phyloP scores from a whole-genome alignment of 2,888 invertebrate genomes.

The Pharmacophagus antenor region DNA sequence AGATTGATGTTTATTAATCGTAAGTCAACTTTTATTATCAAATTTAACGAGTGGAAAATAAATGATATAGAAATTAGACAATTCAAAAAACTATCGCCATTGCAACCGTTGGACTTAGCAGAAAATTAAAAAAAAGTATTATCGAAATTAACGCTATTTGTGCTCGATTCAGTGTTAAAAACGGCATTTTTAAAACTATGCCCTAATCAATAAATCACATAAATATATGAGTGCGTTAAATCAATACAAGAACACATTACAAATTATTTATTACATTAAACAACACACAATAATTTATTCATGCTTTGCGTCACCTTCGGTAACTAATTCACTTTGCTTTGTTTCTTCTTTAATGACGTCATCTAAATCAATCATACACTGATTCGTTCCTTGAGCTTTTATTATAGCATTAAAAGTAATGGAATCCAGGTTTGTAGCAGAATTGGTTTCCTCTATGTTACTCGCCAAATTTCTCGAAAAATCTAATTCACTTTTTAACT shows the following conservation, averaged over 20 bases:
- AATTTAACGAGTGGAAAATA: too few species aligned
- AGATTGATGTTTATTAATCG: too few species aligned
- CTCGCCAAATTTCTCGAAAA: constrained; percentile 55
- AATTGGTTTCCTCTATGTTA: constrained; percentile 46
- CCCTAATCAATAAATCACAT: too few species aligned
- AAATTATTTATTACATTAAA: constrained; percentile 22
- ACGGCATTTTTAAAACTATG: too few species aligned
- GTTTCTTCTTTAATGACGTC: constrained; percentile 10
- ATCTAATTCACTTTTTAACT: constrained; percentile 69
- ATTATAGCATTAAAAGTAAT: constrained; percentile 54
- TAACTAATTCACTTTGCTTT: constrained; percentile 12
- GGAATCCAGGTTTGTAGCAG: constrained; percentile 44
- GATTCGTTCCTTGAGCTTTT: constrained; percentile 12
- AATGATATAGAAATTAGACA: too few species aligned
- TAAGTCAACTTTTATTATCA: too few species aligned
- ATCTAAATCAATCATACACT: neutral
- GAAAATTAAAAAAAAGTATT: too few species aligned
- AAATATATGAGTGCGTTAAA: neutral
- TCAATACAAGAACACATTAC: constrained; percentile 3
- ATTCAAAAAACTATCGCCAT: too few species aligned
- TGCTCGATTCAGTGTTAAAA: too few species aligned
- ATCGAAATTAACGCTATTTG: too few species aligned
- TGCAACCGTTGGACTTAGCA: too few species aligned
- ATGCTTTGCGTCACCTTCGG: constrained; percentile 9
- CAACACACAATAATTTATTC: constrained; percentile 26